These are phyloP conservation scores for Cantharis rustica DNA, from an alignment of 2,888 invertebrate species.

Conservation along the genomic window DNA sequence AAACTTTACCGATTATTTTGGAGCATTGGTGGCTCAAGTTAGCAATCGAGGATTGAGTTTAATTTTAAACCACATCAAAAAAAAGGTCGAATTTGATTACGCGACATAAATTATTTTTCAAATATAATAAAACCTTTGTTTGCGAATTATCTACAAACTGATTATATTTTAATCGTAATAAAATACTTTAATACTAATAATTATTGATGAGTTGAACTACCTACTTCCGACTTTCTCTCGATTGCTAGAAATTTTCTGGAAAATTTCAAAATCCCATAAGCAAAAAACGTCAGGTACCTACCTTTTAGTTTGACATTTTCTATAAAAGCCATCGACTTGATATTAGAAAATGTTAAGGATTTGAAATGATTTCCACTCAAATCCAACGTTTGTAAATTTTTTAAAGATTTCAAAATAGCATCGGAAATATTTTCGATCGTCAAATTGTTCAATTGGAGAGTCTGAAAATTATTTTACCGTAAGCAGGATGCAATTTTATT, in stretches of 20 bases:
- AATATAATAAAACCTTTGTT: background rate
- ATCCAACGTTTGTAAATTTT: slow-evolving; percentile 35
- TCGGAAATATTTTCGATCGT: slow-evolving; percentile 33
- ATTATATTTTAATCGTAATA: background rate
- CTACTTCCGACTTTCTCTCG: too few relatives aligned
- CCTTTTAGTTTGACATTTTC: slow-evolving; percentile 27
- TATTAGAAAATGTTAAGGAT: background rate
- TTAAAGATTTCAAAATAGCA: slow-evolving; percentile 31
- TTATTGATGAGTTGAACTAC: too few relatives aligned
- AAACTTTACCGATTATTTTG: background rate
- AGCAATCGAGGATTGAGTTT: background rate
- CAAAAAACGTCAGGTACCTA: slow-evolving; percentile 24
- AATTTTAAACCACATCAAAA: background rate
- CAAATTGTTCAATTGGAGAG: slow-evolving; percentile 35
- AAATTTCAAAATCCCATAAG: too few relatives aligned
- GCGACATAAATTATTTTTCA: background rate
- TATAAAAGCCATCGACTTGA: slow-evolving; percentile 8
- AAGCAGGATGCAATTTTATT: background rate
- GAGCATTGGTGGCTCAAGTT: background rate
- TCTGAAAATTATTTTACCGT: slow-evolving; percentile 21
- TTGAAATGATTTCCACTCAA: slow-evolving; percentile 33
- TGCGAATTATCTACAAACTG: background rate
- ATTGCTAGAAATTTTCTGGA: too few relatives aligned
- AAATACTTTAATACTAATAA: too few relatives aligned
- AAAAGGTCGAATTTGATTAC: background rate